Conservation (phyloP, 2,888 invertebrate genomes). For the Dolichomitus sp. region DNA sequence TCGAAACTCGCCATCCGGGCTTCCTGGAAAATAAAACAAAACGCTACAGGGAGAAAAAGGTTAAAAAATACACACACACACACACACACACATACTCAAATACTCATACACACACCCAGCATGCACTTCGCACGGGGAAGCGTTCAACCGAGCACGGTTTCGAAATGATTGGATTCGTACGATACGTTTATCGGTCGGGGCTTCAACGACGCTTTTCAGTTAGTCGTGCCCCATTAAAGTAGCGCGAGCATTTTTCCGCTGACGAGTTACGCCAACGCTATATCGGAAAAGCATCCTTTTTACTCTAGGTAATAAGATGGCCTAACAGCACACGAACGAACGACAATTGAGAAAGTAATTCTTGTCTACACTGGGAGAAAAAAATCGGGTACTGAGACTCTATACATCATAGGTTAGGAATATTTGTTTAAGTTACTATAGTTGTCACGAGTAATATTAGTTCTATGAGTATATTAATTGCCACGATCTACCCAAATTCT, state of each 20-base stretch:
- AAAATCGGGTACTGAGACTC: neutral
- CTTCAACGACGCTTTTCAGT: conserved; percentile 66
- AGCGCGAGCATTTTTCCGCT: conserved; percentile 55
- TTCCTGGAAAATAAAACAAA: conserved; percentile 65
- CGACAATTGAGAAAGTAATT: neutral
- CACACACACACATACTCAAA: conserved; percentile 21
- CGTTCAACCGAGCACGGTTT: conserved; percentile 55
- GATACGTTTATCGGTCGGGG: conserved; percentile 58
- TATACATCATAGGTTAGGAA: neutral
- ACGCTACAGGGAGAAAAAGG: conserved; percentile 36
- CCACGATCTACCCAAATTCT: neutral
- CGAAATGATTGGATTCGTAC: conserved; percentile 67
- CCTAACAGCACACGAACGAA: neutral
- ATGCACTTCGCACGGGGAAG: conserved; percentile 33
- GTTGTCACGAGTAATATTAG: too few relatives aligned
- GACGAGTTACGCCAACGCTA: conserved; percentile 37
- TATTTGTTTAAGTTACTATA: neutral
- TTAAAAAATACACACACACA: conserved; percentile 19
- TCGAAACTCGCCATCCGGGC: conserved; percentile 58
- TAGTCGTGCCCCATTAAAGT: conserved; percentile 65
- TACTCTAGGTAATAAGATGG: conserved; percentile 10
- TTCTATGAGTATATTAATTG: neutral
- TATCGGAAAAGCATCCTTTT: conserved; percentile 13
- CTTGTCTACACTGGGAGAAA: neutral
- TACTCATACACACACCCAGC: conserved; percentile 6